These are phyloP conservation scores for Gambusia holbrooki DNA, from an alignment of 2,113 vertebrate species.

Conservation along the genomic window DNA sequence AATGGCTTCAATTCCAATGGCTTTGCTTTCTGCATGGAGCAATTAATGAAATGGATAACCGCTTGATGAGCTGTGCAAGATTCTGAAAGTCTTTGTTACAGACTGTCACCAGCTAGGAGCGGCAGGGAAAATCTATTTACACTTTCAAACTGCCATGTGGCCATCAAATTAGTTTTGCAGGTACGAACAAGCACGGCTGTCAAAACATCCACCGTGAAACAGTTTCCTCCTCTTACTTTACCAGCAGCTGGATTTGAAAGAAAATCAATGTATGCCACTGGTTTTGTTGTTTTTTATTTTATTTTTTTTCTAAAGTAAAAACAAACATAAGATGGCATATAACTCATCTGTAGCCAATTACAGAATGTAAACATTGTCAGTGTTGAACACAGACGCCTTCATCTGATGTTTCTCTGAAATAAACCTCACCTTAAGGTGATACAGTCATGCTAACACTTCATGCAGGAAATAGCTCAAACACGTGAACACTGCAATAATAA, in stretches of 20 bases:
- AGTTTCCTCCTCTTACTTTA: conserved; percentile 15
- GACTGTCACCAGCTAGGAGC: conserved; percentile 14
- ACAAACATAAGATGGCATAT: conserved; percentile 19
- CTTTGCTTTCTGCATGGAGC: conserved; percentile 1
- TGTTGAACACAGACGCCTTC: conserved; percentile 3
- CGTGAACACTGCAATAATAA: background rate
- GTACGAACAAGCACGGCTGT: conserved; percentile 51
- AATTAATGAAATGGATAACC: conserved; percentile 35
- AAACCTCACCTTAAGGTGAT: conserved; percentile 11
- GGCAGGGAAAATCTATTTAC: conserved; percentile 10
- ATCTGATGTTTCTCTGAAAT: conserved; percentile 43
- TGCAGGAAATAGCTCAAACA: conserved; percentile 15
- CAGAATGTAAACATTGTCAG: conserved; percentile 16
- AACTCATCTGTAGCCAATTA: conserved; percentile 18
- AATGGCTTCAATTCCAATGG: conserved; percentile 34
- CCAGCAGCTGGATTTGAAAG: conserved; percentile 28
- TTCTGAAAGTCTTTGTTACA: conserved; percentile 27
- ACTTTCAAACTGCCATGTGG: conserved; percentile 15
- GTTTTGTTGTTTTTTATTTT: background rate
- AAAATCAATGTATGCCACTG: conserved; percentile 28
- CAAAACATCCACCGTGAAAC: conserved; percentile 51
- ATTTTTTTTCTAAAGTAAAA: conserved; percentile 11
- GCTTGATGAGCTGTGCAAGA: conserved; percentile 14
- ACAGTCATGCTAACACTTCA: conserved; percentile 11
- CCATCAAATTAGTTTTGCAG: conserved; percentile 61